A percentile compares a stretch with the other conserved stretches of the same genome.
phyloP scores from a whole-genome alignment of 2,888 invertebrate species.

The Megaustenia siamemsis region DNA sequence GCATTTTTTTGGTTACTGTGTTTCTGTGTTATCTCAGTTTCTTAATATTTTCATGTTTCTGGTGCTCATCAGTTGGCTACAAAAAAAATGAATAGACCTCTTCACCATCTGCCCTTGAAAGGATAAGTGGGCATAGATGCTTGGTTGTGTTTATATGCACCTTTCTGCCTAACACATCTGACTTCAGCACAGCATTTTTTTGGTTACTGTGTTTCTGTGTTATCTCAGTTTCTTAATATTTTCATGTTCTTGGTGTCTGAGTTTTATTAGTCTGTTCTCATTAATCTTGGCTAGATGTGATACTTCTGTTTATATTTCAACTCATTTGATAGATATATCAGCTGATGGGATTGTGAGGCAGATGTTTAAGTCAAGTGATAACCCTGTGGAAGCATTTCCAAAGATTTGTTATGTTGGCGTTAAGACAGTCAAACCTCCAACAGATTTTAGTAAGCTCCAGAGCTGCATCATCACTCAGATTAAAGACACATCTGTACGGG shows the following conservation, averaged over 20 bases:
- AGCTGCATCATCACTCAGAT: conserved; percentile 84
- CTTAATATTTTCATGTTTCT: neutral
- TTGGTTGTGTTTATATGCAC: neutral
- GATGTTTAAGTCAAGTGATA: conserved; percentile 84
- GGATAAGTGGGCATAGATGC: too few species aligned
- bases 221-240: neutral
- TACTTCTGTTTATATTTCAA: too few species aligned
- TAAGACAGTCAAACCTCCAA: conserved; percentile 78
- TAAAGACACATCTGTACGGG: conserved; percentile 86
- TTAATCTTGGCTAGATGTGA: neutral
- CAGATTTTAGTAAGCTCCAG: conserved; percentile 84
- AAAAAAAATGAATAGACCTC: too few species aligned
- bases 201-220: neutral
- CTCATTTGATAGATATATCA: conserved; percentile 33
- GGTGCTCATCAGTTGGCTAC: too few species aligned
- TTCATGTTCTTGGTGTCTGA: neutral
- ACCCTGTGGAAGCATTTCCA: conserved; percentile 87
- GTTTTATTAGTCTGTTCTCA: neutral
- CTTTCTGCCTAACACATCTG: too few species aligned
- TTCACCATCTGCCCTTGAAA: too few species aligned
- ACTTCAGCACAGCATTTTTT: neutral
- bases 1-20: neutral
- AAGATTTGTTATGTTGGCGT: conserved; percentile 82
- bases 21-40: neutral
- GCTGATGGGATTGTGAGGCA: conserved; percentile 77